Evolutionary conservation across 2,888 invertebrate genomes (phyloP).

Genomic region (Bembecia ichneumoniformis): DNA sequence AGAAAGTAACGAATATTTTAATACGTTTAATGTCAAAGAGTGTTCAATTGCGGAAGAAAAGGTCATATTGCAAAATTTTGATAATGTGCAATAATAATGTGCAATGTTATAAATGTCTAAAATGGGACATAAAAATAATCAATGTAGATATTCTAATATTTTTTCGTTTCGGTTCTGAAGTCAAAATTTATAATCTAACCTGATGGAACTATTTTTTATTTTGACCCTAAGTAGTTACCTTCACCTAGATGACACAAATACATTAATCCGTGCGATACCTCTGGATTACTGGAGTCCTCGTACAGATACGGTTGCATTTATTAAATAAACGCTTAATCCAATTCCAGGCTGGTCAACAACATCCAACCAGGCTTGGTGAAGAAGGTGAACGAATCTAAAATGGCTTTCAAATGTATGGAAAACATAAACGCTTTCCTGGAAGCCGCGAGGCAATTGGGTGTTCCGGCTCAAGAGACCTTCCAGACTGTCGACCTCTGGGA

Average conservation of each 20-base stretch:
- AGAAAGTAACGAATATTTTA: too few relatives aligned
- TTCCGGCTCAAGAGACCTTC: constrained; percentile 95
- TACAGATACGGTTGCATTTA: neutral
- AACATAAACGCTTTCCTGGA: constrained; percentile 96
- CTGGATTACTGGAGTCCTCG: neutral
- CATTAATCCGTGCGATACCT: neutral
- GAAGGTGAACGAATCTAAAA: constrained; percentile 90
- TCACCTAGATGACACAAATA: neutral
- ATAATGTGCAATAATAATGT: too few relatives aligned
- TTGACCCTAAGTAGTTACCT: too few relatives aligned
- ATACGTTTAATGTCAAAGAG: too few relatives aligned
- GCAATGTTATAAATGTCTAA: too few relatives aligned
- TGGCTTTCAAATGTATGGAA: constrained; percentile 99
- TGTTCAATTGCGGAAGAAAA: too few relatives aligned
- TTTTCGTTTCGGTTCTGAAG: too few relatives aligned
- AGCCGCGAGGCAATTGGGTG: constrained; percentile 87
- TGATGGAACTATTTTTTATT: too few relatives aligned
- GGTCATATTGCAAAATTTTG: too few relatives aligned
- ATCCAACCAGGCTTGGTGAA: constrained; percentile 90
- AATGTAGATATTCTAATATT: too few relatives aligned
- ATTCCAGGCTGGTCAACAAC: constrained; percentile 84
- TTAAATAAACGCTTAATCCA: constrained; percentile 7
- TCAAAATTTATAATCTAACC: too few relatives aligned
- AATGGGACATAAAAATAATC: too few relatives aligned
- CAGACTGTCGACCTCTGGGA: constrained; percentile 99